These are phyloP conservation scores for Lithobates sylvaticus DNA, from an alignment of 2,797 vertebrate species.

Conservation along the genomic window DNA sequence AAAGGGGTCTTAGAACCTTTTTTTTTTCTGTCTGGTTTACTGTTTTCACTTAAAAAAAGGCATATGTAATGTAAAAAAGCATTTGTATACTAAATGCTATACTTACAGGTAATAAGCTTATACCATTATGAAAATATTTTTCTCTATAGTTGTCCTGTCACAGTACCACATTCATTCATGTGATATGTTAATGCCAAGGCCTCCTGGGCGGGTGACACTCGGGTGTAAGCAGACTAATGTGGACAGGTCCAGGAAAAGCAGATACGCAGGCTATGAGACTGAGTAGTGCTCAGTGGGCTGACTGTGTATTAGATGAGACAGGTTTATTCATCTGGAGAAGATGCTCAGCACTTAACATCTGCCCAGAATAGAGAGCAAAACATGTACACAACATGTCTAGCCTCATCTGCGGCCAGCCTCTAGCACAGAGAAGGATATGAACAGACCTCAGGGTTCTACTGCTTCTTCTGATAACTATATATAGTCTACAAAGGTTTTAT, in stretches of 20 bases:
- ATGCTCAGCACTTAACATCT: constrained; percentile 41
- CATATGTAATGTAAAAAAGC: too few species aligned
- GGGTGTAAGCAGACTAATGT: not conserved
- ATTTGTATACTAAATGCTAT: too few species aligned
- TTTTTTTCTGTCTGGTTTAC: too few species aligned
- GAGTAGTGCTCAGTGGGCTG: not conserved
- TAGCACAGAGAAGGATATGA: not conserved
- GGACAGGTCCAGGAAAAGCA: constrained; percentile 25
- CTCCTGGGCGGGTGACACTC: not conserved
- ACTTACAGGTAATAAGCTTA: too few species aligned
- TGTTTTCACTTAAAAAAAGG: too few species aligned
- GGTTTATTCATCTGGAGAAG: constrained; percentile 31
- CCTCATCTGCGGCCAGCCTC: not conserved
- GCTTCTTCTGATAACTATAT: not conserved
- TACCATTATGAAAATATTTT: too few species aligned
- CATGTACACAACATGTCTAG: not conserved
- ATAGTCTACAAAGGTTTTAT: not conserved
- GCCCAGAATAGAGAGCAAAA: constrained; percentile 4
- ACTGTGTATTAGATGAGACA: constrained; percentile 18
- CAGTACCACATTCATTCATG: not conserved
- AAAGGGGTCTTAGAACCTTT: too few species aligned
- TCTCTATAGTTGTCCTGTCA: too few species aligned
- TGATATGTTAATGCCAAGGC: not conserved
- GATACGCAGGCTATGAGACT: not conserved
- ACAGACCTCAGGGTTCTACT: not conserved